phyloP scores from a whole-genome alignment of 2,113 vertebrate species.

The Rafetus swinhoei region DNA sequence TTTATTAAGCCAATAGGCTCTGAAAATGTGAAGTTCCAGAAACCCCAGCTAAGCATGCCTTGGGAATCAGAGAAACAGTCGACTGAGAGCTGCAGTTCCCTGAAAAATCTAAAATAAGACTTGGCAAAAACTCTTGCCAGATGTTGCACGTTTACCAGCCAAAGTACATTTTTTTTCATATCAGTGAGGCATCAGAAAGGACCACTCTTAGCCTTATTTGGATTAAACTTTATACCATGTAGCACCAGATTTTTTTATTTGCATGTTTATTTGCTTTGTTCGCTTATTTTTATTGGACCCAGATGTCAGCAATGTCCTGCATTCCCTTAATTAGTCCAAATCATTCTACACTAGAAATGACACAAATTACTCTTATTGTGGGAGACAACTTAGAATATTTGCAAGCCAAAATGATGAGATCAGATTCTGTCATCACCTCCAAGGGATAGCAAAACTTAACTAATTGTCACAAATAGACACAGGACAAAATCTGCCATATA shows the following conservation, averaged over 20 bases:
- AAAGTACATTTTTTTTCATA: constrained; percentile 74
- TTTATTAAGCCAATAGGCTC: constrained; percentile 15
- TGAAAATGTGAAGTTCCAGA: constrained; percentile 58
- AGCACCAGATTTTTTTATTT: constrained; percentile 55
- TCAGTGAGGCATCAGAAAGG: constrained; percentile 59
- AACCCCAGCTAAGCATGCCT: constrained; percentile 23
- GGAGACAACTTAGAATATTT: constrained; percentile 20
- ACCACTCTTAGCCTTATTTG: constrained; percentile 81
- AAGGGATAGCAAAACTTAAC: not conserved
- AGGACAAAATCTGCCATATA: not conserved
- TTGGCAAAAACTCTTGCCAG: constrained; percentile 76
- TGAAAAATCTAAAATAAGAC: constrained; percentile 79
- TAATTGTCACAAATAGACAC: not conserved
- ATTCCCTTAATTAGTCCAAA: constrained; percentile 45
- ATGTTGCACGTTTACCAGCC: constrained; percentile 77
- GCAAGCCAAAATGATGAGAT: constrained; percentile 13
- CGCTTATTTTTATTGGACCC: constrained; percentile 50
- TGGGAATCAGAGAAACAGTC: constrained; percentile 61
- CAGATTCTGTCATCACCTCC: not conserved
- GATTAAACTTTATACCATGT: constrained; percentile 74
- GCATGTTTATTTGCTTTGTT: constrained; percentile 53
- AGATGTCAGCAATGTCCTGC: constrained; percentile 22
- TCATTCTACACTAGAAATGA: constrained; percentile 21
- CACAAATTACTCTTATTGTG: not conserved
- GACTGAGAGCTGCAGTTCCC: constrained; percentile 46